Evolutionary conservation across 1,140 invertebrate genomes (phyloP), one percentile per base, ranked within the genome.

Genomic region (Heliconius hewitsoni): DNA sequence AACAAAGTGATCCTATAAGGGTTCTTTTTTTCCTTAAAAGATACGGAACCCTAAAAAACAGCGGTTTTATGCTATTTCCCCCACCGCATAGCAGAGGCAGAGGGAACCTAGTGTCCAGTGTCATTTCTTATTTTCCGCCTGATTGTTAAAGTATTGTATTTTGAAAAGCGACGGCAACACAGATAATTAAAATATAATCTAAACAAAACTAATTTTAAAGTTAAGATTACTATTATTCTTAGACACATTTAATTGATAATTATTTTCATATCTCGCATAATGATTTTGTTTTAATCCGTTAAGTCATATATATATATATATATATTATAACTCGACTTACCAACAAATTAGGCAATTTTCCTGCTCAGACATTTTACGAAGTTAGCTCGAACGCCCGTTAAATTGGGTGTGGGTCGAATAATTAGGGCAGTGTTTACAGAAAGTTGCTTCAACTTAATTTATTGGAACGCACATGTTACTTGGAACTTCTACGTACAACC

Each of bases 391-490:
- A 66, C 60, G 60, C 60, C 60, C 60, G 60, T 66, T 66, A 66
- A 27, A 66, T 66, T 66, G 60, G 60, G 27, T 66, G 60, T 66
- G 60, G 60, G 60, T 66, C 60, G 60, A 66, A 66, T 66, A 66
- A 66, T 66, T 66, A 66, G 23, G 60, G 23, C 60, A 66, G 60
- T 66, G 23, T 66, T 66, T 27, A 66, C 74, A n/a, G 37, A 30
- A 30, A 75, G 74, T 60, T 60, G 34, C 34, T 76, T 46, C 8
- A 71, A 76, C 60, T 70, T 34, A 71, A 46, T 70, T 52, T 57
- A 76, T 71, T 76, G 1, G 75, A 76, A 50, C 42, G 75, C 60
- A 34, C 37, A 75, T 37, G 34, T 39, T 66, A 60, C n/a, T 60
- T 66, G 60, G 23, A 66, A 30, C 9, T 66, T 30, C 9, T 23